Conservation (phyloP, 2,113 vertebrate genomes). For the Lutjanus erythropterus region DNA sequence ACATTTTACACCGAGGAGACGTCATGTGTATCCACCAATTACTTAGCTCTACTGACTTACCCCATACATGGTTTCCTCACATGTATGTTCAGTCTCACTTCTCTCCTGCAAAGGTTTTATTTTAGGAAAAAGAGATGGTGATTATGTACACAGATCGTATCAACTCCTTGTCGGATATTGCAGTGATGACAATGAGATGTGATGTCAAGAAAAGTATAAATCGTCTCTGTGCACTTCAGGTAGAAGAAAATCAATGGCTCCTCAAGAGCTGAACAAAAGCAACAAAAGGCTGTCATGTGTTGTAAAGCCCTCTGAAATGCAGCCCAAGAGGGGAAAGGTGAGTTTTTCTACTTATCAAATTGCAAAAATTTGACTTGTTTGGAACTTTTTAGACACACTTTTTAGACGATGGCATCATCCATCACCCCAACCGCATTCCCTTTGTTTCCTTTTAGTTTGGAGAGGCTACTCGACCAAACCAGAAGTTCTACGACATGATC, state of each 20-base stretch:
- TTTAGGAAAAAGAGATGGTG: background rate
- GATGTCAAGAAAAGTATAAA: background rate
- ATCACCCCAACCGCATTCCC: background rate
- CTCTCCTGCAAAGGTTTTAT: background rate
- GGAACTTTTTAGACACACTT: background rate
- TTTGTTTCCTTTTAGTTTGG: conserved; percentile 82
- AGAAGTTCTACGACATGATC: conserved; percentile 96
- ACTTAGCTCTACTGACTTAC: background rate
- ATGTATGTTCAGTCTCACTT: background rate
- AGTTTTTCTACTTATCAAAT: background rate
- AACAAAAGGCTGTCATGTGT: conserved; percentile 89
- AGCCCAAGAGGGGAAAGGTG: conserved; percentile 91
- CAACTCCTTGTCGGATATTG: background rate
- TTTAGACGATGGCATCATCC: background rate
- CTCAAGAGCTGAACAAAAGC: conserved; percentile 87
- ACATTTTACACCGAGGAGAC: background rate
- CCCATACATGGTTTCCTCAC: background rate
- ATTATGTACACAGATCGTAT: background rate
- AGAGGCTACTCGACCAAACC: conserved; percentile 89
- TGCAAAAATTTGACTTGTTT: background rate
- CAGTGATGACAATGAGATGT: background rate
- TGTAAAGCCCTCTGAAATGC: conserved; percentile 85
- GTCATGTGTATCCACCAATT: background rate
- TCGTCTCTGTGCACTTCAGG: conserved; percentile 68
- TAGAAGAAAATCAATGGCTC: conserved; percentile 87